Percentiles rank a stretch among this genome's conserved stretches.
These are phyloP conservation scores for Mastigias papua DNA, from an alignment of 30 jellyfish, hydroid and myxozoan species.

Conservation along the genomic window DNA sequence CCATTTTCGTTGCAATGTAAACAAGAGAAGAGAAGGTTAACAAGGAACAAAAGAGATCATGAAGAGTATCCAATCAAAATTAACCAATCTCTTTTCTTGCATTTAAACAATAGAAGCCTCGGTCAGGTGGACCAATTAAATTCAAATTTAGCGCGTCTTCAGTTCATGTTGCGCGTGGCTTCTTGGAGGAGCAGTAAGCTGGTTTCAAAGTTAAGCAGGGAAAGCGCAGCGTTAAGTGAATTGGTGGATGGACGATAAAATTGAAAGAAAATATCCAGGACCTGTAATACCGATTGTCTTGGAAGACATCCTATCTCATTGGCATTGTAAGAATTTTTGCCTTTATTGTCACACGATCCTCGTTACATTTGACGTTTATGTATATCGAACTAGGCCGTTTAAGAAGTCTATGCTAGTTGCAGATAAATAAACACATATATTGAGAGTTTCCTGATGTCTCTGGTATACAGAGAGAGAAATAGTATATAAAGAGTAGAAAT, in stretches of 20 bases:
- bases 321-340: constrained; percentile 55
- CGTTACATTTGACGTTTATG: too few species aligned
- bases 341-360: neutral
- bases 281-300: constrained; percentile 47
- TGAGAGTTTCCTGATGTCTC: too few species aligned
- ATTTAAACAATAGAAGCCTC: constrained; percentile 49
- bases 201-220: constrained; percentile 10
- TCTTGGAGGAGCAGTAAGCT: constrained; percentile 22
- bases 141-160: constrained; percentile 75
- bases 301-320: constrained; percentile 18
- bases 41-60: neutral
- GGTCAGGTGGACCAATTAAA: constrained; percentile 59
- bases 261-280: neutral
- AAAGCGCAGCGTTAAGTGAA: neutral
- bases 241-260: neutral
- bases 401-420: too few species aligned
- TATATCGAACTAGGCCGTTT: too few species aligned
- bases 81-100: neutral
- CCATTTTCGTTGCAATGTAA: constrained; percentile 59
- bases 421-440: too few species aligned
- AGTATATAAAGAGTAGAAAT: too few species aligned
- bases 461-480: too few species aligned
- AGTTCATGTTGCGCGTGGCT: constrained; percentile 57
- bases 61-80: constrained; percentile 13
- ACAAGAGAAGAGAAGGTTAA: constrained; percentile 30